These are phyloP conservation scores for Cylindroiulus punctatus DNA, from an alignment of 2,888 invertebrate species.

Conservation along the genomic window DNA sequence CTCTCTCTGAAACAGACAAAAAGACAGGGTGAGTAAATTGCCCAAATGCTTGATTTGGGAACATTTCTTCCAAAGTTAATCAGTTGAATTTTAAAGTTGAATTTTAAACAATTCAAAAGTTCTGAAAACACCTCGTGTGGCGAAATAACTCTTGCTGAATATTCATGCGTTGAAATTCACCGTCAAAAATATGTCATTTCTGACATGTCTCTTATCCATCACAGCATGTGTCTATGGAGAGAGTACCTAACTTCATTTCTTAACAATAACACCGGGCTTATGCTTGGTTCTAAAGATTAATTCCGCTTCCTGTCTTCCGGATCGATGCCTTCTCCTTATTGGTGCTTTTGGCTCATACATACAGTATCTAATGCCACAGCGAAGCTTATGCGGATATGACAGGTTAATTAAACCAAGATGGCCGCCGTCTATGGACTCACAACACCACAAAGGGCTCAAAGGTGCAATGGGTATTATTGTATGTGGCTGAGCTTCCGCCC, in stretches of 20 bases:
- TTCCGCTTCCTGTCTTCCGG: conserved; percentile 13
- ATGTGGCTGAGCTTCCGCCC: background rate
- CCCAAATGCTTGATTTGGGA: no score
- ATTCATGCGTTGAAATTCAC: no score
- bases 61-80: no score
- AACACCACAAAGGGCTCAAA: background rate
- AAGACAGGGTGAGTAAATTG: background rate
- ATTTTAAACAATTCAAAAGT: no score
- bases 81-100: no score
- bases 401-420: conserved; percentile 29
- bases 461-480: background rate
- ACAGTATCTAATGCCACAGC: background rate
- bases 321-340: background rate
- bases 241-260: background rate
- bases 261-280: background rate
- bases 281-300: background rate
- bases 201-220: no score
- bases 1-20: conserved; percentile 71
- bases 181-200: no score
- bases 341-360: background rate
- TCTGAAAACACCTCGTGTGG: no score
- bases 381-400: background rate
- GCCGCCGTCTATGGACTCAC: background rate
- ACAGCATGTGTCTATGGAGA: no score
- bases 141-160: no score